Conservation (phyloP, 2,888 invertebrate genomes). For the Ornithoptera alexandrae region DNA sequence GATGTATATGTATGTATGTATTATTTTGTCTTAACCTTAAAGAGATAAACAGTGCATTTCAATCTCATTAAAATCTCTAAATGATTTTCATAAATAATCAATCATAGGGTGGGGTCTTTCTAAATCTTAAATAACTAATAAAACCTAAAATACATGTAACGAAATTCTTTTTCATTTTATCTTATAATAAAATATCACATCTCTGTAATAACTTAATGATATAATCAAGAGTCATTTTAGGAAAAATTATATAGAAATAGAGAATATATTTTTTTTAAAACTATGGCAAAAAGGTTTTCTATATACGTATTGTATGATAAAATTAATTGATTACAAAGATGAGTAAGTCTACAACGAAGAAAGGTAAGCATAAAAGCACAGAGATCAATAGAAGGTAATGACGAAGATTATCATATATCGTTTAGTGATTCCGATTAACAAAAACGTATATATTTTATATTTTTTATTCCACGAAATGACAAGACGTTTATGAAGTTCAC, state of each 20-base stretch:
- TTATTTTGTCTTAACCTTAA: too few species aligned
- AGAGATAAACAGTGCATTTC: neutral
- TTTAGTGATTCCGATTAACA: conserved; percentile 5
- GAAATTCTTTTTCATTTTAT: conserved; percentile 13
- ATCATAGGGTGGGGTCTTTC: conserved; percentile 17
- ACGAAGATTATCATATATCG: conserved; percentile 17
- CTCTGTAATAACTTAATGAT: conserved; percentile 25
- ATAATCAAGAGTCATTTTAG: conserved; percentile 12
- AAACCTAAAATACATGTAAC: conserved; percentile 21
- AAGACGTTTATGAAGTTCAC: too few species aligned
- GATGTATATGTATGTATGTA: too few species aligned
- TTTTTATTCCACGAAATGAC: too few species aligned
- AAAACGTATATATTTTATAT: conserved; percentile 2
- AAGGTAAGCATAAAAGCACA: conserved; percentile 22
- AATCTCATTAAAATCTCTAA: conserved; percentile 1
- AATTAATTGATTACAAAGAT: conserved; percentile 3
- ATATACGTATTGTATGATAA: neutral
- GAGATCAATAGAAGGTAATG: conserved; percentile 31
- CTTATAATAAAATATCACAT: conserved; percentile 53
- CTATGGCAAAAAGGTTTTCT: too few species aligned
- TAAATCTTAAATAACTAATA: conserved; percentile 28
- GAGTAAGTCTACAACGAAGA: conserved; percentile 27
- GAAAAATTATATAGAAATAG: conserved; percentile 10
- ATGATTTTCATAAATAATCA: conserved; percentile 4
- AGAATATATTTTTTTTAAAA: neutral